Conservation (phyloP, 2,888 invertebrate genomes). For the Erannis defoliaria region DNA sequence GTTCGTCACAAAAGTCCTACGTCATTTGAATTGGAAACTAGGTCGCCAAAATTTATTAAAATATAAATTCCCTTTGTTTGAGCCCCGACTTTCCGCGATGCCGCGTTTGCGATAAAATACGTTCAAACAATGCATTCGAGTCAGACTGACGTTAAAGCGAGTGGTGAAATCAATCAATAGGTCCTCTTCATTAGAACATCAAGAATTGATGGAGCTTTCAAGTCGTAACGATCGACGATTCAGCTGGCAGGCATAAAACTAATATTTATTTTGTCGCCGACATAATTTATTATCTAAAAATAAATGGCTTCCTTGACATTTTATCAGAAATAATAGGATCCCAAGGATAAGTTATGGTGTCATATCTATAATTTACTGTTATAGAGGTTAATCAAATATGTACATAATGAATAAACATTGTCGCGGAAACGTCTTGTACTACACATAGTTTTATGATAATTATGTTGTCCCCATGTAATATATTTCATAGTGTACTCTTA, state of each 20-base stretch:
- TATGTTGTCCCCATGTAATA: neutral
- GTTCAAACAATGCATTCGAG: constrained; percentile 49
- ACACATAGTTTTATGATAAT: neutral
- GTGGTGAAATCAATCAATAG: constrained; percentile 75
- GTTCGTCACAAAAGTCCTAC: constrained; percentile 29
- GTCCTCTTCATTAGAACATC: constrained; percentile 54
- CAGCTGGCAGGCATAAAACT: constrained; percentile 21
- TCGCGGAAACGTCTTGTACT: neutral
- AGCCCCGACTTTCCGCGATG: constrained; percentile 17
- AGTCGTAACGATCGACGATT: constrained; percentile 42
- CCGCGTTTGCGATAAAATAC: constrained; percentile 26
- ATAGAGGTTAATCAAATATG: neutral
- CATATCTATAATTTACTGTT: constrained; percentile 5
- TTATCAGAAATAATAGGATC: neutral
- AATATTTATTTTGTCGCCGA: constrained; percentile 5
- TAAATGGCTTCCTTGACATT: neutral
- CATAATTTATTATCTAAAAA: neutral
- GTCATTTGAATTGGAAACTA: constrained; percentile 35
- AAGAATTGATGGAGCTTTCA: constrained; percentile 56
- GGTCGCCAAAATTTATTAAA: constrained; percentile 31
- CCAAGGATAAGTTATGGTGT: neutral
- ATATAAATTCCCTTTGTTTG: constrained; percentile 29
- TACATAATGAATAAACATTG: neutral
- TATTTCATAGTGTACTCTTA: neutral
- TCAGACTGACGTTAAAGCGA: constrained; percentile 42